phyloP scores from a whole-genome alignment of 2,113 vertebrate species.

The Carlito syrichta region DNA sequence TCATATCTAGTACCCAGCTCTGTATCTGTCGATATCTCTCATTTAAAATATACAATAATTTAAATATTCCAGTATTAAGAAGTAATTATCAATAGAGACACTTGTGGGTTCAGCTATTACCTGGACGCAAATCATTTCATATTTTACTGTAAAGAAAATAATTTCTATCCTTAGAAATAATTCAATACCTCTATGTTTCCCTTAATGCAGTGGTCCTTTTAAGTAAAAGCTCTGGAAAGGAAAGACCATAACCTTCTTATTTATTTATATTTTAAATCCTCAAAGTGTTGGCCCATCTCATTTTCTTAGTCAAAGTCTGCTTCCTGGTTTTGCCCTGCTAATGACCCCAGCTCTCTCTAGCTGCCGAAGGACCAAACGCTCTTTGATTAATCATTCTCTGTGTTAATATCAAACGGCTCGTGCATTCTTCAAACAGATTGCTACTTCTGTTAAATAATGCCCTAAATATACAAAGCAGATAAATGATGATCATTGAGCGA shows the following conservation, averaged over 20 bases:
- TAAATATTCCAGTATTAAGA: conserved; percentile 37
- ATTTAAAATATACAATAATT: conserved; percentile 56
- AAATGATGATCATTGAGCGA: conserved; percentile 75
- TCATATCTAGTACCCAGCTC: conserved; percentile 27
- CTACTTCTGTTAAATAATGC: conserved; percentile 79
- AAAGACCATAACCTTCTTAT: background rate
- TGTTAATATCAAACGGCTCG: conserved; percentile 81
- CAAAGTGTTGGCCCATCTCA: conserved; percentile 48
- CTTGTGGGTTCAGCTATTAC: background rate
- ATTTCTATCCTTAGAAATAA: conserved; percentile 47
- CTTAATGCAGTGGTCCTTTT: conserved; percentile 25
- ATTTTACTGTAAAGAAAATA: background rate
- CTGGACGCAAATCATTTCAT: conserved; percentile 6
- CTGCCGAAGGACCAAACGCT: conserved; percentile 65
- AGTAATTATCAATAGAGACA: conserved; percentile 46
- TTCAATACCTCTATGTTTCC: conserved; percentile 30
- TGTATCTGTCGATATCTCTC: conserved; percentile 59
- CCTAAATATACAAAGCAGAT: conserved; percentile 80
- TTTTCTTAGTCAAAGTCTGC: conserved; percentile 71
- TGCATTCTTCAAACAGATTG: conserved; percentile 76
- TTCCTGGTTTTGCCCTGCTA: conserved; percentile 70
- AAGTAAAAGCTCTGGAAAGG: conserved; percentile 49
- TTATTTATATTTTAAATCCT: conserved; percentile 62
- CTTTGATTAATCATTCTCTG: conserved; percentile 81
- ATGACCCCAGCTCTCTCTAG: conserved; percentile 76